phyloP scores from a whole-genome alignment of 2,113 vertebrate genomes.

The Bujurquina vittata region DNA sequence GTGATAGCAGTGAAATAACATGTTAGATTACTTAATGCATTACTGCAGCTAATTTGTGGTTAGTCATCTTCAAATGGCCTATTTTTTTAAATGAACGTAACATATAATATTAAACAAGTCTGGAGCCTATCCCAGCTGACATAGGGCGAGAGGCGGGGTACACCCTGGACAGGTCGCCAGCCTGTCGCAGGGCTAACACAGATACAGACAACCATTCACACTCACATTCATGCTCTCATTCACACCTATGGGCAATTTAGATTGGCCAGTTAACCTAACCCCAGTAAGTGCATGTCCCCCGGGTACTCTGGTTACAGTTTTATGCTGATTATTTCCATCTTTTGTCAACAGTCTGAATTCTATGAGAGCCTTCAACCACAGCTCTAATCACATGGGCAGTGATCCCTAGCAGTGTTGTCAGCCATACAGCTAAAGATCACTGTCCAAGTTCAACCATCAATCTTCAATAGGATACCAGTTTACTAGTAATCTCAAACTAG shows the following conservation, averaged over 20 bases:
- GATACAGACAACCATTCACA: too few relatives aligned
- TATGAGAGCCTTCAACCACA: neutral
- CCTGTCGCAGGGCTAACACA: too few relatives aligned
- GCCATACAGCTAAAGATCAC: neutral
- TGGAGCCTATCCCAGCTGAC: too few relatives aligned
- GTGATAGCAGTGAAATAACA: neutral
- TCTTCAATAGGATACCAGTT: neutral
- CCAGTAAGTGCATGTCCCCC: too few relatives aligned
- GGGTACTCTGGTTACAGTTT: slow-evolving; percentile 50
- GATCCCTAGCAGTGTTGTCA: neutral
- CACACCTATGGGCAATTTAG: too few relatives aligned
- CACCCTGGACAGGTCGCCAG: too few relatives aligned
- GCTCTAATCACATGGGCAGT: neutral
- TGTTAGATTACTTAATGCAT: neutral
- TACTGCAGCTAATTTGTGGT: neutral
- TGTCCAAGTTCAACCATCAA: neutral
- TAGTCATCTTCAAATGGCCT: neutral
- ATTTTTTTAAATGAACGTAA: neutral
- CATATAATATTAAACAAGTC: neutral
- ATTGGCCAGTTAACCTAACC: too few relatives aligned
- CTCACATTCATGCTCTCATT: too few relatives aligned
- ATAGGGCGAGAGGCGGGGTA: too few relatives aligned
- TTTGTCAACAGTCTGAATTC: neutral
- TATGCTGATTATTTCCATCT: neutral
- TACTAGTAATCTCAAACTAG: slow-evolving; percentile 23